Conservation (phyloP, 2,113 vertebrate species). For the Oophaga pumilio region DNA sequence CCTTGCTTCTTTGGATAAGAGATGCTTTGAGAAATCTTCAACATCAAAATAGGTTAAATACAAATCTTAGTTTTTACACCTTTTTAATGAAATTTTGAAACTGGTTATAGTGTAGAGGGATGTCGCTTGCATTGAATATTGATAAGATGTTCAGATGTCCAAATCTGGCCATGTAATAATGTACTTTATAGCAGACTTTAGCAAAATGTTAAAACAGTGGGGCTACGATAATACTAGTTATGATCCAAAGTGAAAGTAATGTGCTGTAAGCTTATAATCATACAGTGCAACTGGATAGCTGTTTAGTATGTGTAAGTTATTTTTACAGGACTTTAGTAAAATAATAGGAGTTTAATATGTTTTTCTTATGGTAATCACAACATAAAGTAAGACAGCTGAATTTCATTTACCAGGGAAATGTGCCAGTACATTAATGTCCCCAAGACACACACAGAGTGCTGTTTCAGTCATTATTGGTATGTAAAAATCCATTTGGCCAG, state of each 20-base stretch:
- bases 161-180: too few species aligned
- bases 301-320: conserved; percentile 29
- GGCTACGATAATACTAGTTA: conserved; percentile 16
- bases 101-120: too few species aligned
- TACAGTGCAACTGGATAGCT: conserved; percentile 28
- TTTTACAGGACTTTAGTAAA: conserved; percentile 39
- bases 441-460: conserved; percentile 29
- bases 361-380: conserved; percentile 50
- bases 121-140: too few species aligned
- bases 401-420: conserved; percentile 30
- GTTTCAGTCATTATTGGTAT: conserved; percentile 46
- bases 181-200: too few species aligned
- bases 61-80: too few species aligned
- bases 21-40: too few species aligned
- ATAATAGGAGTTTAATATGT: conserved; percentile 50
- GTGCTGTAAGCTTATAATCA: conserved; percentile 23
- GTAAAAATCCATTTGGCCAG: conserved; percentile 41
- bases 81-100: too few species aligned
- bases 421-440: conserved; percentile 36
- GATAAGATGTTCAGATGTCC: too few species aligned
- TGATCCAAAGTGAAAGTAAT: conserved; percentile 17
- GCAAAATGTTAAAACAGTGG: not conserved
- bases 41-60: too few species aligned
- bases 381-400: conserved; percentile 19
- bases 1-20: too few species aligned